These are phyloP conservation scores for Dendrolimus pini DNA, from an alignment of 2,888 invertebrate genomes.

Conservation along the genomic window DNA sequence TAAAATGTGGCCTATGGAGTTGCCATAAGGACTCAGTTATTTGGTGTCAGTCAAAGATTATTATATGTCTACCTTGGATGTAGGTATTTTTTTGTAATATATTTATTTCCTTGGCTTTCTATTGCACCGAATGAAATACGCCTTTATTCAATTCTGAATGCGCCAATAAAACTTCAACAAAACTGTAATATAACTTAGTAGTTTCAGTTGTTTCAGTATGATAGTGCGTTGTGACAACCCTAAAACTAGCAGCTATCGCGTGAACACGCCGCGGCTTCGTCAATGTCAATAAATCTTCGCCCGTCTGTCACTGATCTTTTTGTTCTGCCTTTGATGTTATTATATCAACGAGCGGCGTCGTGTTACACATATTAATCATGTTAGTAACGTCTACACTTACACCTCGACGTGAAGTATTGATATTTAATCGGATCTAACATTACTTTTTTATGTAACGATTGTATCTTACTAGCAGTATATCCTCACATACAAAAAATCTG, in stretches of 20 bases:
- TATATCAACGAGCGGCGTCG: constrained; percentile 46
- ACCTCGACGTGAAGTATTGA: constrained; percentile 8
- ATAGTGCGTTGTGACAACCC: neutral
- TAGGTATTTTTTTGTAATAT: too few species aligned
- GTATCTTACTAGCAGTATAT: neutral
- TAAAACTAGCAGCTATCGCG: constrained; percentile 8
- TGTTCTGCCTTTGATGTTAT: constrained; percentile 44
- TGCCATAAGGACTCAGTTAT: too few species aligned
- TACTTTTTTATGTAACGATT: neutral
- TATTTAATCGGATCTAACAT: constrained; percentile 4
- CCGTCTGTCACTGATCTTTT: constrained; percentile 44
- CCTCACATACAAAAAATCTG: neutral
- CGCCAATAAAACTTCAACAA: too few species aligned
- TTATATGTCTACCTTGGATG: too few species aligned
- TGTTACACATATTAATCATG: constrained; percentile 54
- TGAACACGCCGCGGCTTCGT: constrained; percentile 26
- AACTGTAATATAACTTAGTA: too few species aligned
- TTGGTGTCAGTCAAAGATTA: too few species aligned
- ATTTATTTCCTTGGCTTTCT: too few species aligned
- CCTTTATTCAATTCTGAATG: too few species aligned
- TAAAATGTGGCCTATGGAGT: too few species aligned
- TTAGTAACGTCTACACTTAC: constrained; percentile 8
- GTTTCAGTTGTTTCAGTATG: too few species aligned
- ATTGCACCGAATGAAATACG: too few species aligned
- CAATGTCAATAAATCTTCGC: constrained; percentile 62